Conservation (phyloP, 2,888 invertebrate species). For the Dicyrtoma fusca region DNA sequence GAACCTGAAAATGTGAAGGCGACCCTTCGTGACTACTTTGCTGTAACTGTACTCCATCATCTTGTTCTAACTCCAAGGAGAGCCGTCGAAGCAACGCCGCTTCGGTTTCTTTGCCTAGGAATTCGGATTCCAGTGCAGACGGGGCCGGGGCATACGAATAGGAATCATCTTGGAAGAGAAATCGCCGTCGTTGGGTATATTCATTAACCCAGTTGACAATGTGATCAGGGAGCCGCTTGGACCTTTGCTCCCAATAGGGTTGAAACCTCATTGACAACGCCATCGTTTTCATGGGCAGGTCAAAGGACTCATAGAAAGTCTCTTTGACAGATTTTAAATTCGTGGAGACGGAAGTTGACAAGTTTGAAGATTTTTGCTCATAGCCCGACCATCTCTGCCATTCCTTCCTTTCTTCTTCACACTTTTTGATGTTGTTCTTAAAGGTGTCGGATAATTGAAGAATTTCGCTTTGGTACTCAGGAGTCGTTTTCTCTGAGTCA, state of each 20-base stretch:
- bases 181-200: neutral
- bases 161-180: neutral
- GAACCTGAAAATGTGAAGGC: too few relatives aligned
- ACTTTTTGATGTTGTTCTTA: slow-evolving; percentile 7
- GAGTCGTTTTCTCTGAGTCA: too few relatives aligned
- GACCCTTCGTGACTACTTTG: too few relatives aligned
- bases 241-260: slow-evolving; percentile 7
- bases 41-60: too few relatives aligned
- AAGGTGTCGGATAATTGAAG: neutral
- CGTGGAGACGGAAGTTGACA: too few relatives aligned
- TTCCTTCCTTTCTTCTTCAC: slow-evolving; percentile 6
- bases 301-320: slow-evolving; percentile 2
- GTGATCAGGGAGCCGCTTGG: slow-evolving; percentile 9
- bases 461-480: neutral
- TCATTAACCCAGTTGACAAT: slow-evolving; percentile 23
- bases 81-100: too few relatives aligned
- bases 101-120: too few relatives aligned
- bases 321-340: neutral
- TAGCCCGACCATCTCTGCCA: neutral
- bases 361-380: neutral
- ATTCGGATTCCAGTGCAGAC: too few relatives aligned
- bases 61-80: too few relatives aligned
- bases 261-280: slow-evolving; percentile 11
- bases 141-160: too few relatives aligned
- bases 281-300: slow-evolving; percentile 15